Percentiles rank a stretch among this genome's conserved stretches.
Evolutionary conservation across 2,797 vertebrate genomes (phyloP).

Genomic region (Macropodus opercularis): DNA sequence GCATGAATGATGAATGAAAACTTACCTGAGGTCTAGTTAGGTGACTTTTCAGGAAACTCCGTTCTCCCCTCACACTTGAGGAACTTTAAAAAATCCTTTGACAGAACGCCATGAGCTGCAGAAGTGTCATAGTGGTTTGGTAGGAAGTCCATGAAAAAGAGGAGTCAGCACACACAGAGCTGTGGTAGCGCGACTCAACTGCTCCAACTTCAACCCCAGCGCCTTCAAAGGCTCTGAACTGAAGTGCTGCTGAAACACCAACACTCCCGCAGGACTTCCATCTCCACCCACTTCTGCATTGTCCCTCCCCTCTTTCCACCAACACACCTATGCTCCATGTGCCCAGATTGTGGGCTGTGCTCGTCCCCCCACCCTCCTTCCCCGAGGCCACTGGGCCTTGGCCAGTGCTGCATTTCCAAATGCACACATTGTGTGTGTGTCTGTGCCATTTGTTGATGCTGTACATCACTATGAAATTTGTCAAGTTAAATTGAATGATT

Average conservation of each 20-base stretch:
- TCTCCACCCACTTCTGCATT: constrained; percentile 72
- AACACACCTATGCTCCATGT: constrained; percentile 55
- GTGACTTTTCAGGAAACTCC: constrained; percentile 54
- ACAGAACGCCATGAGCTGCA: neutral
- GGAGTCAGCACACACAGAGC: neutral
- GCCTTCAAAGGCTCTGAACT: constrained; percentile 62
- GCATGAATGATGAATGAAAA: neutral
- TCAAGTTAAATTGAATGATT: neutral
- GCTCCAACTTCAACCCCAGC: constrained; percentile 51
- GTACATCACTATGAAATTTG: neutral
- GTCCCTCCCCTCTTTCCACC: constrained; percentile 66
- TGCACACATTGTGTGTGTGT: no score
- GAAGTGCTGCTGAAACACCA: constrained; percentile 68
- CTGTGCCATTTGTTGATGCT: constrained; percentile 1
- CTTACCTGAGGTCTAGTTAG: constrained; percentile 69
- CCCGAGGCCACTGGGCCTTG: constrained; percentile 57
- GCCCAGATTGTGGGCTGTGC: constrained; percentile 69
- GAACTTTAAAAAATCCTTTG: constrained; percentile 55
- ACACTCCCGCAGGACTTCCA: constrained; percentile 69
- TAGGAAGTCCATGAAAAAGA: constrained; percentile 29
- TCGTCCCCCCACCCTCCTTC: neutral
- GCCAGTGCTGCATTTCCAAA: constrained; percentile 54
- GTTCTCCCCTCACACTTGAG: constrained; percentile 46
- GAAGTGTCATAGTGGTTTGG: constrained; percentile 57
- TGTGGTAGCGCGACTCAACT: constrained; percentile 19